phyloP scores from a whole-genome alignment of 2,888 invertebrate species.

The Pandemis heparana region DNA sequence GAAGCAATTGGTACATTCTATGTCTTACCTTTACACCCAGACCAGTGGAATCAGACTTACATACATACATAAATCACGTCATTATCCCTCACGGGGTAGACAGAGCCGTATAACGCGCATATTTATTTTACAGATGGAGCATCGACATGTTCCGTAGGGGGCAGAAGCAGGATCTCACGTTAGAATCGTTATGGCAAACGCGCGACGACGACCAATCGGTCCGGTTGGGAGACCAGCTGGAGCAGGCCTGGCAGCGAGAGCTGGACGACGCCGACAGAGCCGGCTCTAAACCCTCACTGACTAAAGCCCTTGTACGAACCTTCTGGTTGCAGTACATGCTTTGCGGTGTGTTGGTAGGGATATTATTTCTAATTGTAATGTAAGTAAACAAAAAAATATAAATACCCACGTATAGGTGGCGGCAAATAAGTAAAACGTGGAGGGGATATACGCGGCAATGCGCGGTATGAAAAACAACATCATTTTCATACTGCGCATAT shows the following conservation, averaged over 20 bases:
- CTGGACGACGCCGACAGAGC: conserved; percentile 74
- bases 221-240: conserved; percentile 87
- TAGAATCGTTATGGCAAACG: conserved; percentile 88
- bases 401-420: too few species aligned
- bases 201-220: conserved; percentile 87
- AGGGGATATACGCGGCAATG: too few species aligned
- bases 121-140: conserved; percentile 86
- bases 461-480: too few species aligned
- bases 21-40: too few species aligned
- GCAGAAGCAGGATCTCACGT: conserved; percentile 86
- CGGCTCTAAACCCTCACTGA: conserved; percentile 85
- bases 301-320: conserved; percentile 85
- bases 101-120: too few species aligned
- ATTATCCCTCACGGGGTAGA: too few species aligned
- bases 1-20: too few species aligned
- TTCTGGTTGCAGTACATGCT: conserved; percentile 87
- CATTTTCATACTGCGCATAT: too few species aligned
- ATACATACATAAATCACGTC: too few species aligned
- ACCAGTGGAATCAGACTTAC: too few species aligned
- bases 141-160: conserved; percentile 88
- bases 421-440: too few species aligned
- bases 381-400: too few species aligned
- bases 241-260: conserved; percentile 88
- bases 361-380: conserved; percentile 83
- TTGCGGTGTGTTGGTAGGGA: conserved; percentile 85